A percentile compares a stretch with the other conserved stretches of the same genome.
These are phyloP conservation scores for Drosophila falleni DNA, from an alignment of 2,888 invertebrate species.

Conservation along the genomic window DNA sequence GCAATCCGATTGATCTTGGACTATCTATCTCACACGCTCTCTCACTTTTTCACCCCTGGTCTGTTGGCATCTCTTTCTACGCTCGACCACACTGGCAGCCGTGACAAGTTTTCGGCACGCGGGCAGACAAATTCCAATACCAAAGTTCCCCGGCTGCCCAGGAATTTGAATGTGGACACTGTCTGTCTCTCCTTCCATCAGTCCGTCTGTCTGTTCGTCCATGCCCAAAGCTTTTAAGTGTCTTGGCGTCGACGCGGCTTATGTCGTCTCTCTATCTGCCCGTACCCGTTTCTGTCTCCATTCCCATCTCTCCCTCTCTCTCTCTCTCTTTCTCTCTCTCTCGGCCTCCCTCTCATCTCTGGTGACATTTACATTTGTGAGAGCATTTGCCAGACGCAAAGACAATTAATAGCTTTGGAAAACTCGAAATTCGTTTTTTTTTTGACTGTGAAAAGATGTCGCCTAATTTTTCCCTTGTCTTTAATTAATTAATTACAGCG, in stretches of 20 bases:
- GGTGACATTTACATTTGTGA: conserved; percentile 75
- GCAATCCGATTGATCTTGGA: conserved; percentile 26
- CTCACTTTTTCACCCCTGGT: conserved; percentile 1
- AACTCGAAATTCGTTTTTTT: conserved; percentile 61
- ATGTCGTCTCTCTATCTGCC: conserved; percentile 51
- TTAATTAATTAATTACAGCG: conserved; percentile 75
- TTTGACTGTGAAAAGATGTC: conserved; percentile 75
- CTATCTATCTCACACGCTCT: not conserved
- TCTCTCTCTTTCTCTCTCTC: not conserved
- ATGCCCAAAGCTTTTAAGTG: conserved; percentile 82
- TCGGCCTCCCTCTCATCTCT: not conserved
- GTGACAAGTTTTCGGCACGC: conserved; percentile 84
- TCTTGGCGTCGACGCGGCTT: conserved; percentile 82
- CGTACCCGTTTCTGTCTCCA: conserved; percentile 2
- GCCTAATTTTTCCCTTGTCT: conserved; percentile 70
- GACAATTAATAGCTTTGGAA: conserved; percentile 77
- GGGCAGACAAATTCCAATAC: conserved; percentile 80
- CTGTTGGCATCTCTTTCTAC: conserved; percentile 12
- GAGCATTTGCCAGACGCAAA: conserved; percentile 44
- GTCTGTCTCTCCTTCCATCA: conserved; percentile 8
- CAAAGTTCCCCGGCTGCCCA: conserved; percentile 47
- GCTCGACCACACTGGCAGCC: conserved; percentile 70
- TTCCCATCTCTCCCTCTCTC: not conserved
- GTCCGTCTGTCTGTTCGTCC: conserved; percentile 19
- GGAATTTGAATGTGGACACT: conserved; percentile 59